phyloP scores from a whole-genome alignment of 2,888 invertebrate genomes.

The Escarpia spicata region DNA sequence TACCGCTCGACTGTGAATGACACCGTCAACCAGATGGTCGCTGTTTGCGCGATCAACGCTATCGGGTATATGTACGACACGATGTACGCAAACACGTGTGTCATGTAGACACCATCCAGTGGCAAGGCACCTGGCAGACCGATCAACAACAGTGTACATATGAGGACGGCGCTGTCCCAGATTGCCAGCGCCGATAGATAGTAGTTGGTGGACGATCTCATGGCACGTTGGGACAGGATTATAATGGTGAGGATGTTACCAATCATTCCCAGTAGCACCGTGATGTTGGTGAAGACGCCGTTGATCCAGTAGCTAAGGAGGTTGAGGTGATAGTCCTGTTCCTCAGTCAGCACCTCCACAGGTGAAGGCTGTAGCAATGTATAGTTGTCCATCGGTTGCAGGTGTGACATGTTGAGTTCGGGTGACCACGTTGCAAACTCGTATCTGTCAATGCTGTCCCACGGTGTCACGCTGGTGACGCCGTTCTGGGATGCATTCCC shows the following conservation, averaged over 20 bases:
- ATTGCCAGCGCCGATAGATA: constrained; percentile 62
- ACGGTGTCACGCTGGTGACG: neutral
- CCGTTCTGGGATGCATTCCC: neutral
- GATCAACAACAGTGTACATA: constrained; percentile 57
- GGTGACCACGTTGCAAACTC: neutral
- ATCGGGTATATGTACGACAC: constrained; percentile 72
- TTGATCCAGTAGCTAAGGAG: constrained; percentile 45
- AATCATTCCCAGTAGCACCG: constrained; percentile 73
- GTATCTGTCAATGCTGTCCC: neutral
- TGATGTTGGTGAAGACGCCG: constrained; percentile 53
- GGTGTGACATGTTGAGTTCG: neutral
- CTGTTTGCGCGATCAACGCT: constrained; percentile 88
- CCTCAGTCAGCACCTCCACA: neutral
- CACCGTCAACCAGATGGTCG: constrained; percentile 86
- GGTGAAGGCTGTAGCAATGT: neutral
- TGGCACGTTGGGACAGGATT: constrained; percentile 72
- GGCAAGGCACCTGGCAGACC: constrained; percentile 48
- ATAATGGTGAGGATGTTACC: constrained; percentile 73
- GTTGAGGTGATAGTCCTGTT: neutral
- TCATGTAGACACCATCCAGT: constrained; percentile 41
- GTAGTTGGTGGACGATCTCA: constrained; percentile 78
- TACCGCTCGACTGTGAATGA: constrained; percentile 84
- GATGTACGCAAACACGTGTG: constrained; percentile 53
- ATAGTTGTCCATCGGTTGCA: neutral
- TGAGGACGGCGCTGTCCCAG: constrained; percentile 62